Evolutionary conservation across 2,888 invertebrate species (phyloP).

Genomic region (Osmoderma eremita): DNA sequence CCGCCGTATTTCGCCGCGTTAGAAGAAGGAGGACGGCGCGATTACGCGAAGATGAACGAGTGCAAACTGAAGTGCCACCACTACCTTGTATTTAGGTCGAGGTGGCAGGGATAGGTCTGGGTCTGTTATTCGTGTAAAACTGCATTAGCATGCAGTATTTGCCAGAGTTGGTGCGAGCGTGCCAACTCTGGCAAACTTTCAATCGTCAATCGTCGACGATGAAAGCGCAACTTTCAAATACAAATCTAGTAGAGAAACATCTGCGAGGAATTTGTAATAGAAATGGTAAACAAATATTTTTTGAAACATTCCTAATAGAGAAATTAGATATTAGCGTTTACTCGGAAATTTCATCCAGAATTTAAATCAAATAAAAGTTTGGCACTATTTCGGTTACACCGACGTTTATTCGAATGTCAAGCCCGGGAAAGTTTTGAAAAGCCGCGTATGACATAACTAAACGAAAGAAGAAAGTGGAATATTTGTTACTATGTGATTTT

Average conservation of each 20-base stretch:
- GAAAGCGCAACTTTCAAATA: too few relatives aligned
- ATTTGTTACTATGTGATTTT: constrained; percentile 3
- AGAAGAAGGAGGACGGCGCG: constrained; percentile 26
- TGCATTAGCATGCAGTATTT: constrained; percentile 37
- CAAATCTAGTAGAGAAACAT: too few relatives aligned
- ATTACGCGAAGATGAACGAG: constrained; percentile 31
- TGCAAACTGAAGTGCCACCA: constrained; percentile 33
- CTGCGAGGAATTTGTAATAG: not conserved
- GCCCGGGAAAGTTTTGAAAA: constrained; percentile 25
- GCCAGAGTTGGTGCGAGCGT: constrained; percentile 34
- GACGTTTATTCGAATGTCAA: constrained; percentile 22
- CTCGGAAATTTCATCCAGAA: too few relatives aligned
- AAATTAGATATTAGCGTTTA: too few relatives aligned
- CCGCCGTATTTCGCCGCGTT: not conserved
- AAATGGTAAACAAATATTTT: constrained; percentile 10
- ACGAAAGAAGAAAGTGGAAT: constrained; percentile 16
- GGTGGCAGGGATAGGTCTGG: constrained; percentile 36
- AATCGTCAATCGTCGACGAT: not conserved
- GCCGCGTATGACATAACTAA: constrained; percentile 3
- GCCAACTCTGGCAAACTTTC: constrained; percentile 36
- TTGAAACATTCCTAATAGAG: not conserved
- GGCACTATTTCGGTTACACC: constrained; percentile 17
- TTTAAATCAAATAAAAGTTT: too few relatives aligned
- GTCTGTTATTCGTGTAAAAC: constrained; percentile 35
- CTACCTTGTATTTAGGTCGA: constrained; percentile 36